Conservation (phyloP, 2,888 invertebrate species). For the Caenorhabditis sp. region DNA sequence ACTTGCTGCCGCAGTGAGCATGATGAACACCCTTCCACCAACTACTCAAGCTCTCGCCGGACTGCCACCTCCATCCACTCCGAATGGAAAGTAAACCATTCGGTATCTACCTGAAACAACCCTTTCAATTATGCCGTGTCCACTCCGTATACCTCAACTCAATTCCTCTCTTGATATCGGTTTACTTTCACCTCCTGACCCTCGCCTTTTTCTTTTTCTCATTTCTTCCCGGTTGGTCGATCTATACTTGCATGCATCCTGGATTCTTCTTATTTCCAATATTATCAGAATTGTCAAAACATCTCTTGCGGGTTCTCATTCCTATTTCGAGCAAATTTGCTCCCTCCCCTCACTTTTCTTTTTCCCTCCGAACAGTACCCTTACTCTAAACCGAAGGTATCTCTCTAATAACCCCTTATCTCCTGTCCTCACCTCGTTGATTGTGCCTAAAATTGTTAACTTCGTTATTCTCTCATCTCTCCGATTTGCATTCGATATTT, state of each 20-base stretch:
- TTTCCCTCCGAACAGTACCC: not conserved
- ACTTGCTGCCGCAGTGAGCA: not conserved
- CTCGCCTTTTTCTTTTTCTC: conserved; percentile 4
- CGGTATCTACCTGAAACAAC: too few relatives aligned
- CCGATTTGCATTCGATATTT: conserved; percentile 56
- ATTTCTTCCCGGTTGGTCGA: conserved; percentile 49
- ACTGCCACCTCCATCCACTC: conserved; percentile 40
- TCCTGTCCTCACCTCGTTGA: conserved; percentile 17
- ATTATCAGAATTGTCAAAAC: conserved; percentile 22
- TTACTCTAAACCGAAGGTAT: not conserved
- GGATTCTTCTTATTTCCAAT: not conserved
- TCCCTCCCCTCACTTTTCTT: conserved; percentile 18
- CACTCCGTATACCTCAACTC: conserved; percentile 42
- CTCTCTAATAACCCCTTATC: not conserved
- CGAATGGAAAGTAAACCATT: conserved; percentile 57
- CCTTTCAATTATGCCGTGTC: conserved; percentile 28
- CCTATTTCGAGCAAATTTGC: conserved; percentile 31
- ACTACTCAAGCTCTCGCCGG: not conserved
- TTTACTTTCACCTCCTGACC: not conserved
- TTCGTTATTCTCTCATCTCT: conserved; percentile 4
- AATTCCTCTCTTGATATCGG: conserved; percentile 17
- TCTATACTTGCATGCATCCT: conserved; percentile 17
- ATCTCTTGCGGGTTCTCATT: conserved; percentile 19
- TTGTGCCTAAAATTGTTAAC: conserved; percentile 27
- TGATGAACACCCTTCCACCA: conserved; percentile 18